A percentile compares a stretch with the other conserved stretches of the same genome.
These are phyloP conservation scores for Seira ritae DNA, from an alignment of 2,888 invertebrate genomes.

Conservation along the genomic window DNA sequence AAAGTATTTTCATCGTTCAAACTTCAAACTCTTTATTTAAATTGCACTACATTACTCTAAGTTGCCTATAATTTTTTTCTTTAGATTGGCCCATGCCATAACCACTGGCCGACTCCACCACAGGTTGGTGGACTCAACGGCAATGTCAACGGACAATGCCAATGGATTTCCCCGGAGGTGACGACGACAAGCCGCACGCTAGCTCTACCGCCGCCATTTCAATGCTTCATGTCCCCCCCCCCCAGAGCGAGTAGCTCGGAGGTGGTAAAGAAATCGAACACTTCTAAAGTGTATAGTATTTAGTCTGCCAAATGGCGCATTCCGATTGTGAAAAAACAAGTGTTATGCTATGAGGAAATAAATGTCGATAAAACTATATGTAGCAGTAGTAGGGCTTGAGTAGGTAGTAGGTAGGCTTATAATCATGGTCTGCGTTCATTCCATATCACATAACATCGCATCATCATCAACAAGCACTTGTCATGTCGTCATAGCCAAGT, in stretches of 20 bases:
- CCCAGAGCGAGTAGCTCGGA: not conserved
- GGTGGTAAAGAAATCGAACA: not conserved
- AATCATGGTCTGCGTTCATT: no score
- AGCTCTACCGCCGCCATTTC: constrained; percentile 23
- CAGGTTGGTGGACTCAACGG: constrained; percentile 46
- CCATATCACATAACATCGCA: no score
- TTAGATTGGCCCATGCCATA: constrained; percentile 58
- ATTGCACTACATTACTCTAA: no score
- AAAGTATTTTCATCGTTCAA: no score
- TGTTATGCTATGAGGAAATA: no score
- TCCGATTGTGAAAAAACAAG: constrained; percentile 8
- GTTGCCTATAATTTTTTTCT: no score
- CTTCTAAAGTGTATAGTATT: not conserved
- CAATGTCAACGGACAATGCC: constrained; percentile 60
- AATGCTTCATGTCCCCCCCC: constrained; percentile 17
- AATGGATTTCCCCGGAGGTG: constrained; percentile 58
- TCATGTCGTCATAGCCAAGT: no score
- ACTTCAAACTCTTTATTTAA: no score
- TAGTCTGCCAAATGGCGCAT: constrained; percentile 13
- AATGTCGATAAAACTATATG: no score
- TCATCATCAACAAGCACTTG: no score
- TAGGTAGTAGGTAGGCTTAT: no score
- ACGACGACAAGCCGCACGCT: constrained; percentile 13
- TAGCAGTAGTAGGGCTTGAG: no score
- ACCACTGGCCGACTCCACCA: constrained; percentile 59